Evolutionary conservation across 2,888 invertebrate species (phyloP).

Genomic region (Carcina quercana): DNA sequence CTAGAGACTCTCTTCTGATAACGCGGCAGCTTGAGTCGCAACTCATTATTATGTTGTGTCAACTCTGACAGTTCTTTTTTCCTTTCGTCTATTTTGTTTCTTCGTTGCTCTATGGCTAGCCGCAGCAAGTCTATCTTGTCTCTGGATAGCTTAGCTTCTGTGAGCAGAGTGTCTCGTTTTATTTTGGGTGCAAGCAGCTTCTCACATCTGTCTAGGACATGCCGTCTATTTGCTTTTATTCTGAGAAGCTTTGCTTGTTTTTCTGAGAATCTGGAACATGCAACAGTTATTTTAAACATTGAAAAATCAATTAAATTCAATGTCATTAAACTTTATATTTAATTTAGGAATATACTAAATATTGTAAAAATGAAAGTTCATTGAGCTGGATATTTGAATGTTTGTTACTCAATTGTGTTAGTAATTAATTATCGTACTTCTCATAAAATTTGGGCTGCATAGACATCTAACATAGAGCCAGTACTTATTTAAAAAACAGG

Average conservation of each 20-base stretch:
- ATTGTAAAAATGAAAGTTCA: no score
- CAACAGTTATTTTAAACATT: no score
- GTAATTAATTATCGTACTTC: no score
- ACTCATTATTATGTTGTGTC: conserved; percentile 45
- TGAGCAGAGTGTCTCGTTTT: conserved; percentile 50
- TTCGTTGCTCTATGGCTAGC: conserved; percentile 59
- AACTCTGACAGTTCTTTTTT: conserved; percentile 37
- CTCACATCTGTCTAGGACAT: conserved; percentile 73
- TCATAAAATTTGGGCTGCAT: no score
- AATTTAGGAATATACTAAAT: no score
- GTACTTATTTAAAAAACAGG: no score
- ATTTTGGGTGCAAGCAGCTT: conserved; percentile 47
- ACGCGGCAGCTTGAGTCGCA: conserved; percentile 49
- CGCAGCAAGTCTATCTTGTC: conserved; percentile 55
- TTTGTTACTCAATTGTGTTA: no score
- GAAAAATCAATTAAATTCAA: no score
- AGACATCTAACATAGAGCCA: no score
- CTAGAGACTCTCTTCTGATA: conserved; percentile 58
- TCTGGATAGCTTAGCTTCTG: conserved; percentile 54
- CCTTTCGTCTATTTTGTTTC: conserved; percentile 44
- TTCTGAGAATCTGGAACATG: conserved; percentile 76
- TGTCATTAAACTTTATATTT: no score
- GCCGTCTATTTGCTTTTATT: conserved; percentile 72
- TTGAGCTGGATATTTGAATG: no score
- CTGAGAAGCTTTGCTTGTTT: conserved; percentile 76